Evolutionary conservation across 1,140 invertebrate species (phyloP).

Genomic region (Drosophila lini): DNA sequence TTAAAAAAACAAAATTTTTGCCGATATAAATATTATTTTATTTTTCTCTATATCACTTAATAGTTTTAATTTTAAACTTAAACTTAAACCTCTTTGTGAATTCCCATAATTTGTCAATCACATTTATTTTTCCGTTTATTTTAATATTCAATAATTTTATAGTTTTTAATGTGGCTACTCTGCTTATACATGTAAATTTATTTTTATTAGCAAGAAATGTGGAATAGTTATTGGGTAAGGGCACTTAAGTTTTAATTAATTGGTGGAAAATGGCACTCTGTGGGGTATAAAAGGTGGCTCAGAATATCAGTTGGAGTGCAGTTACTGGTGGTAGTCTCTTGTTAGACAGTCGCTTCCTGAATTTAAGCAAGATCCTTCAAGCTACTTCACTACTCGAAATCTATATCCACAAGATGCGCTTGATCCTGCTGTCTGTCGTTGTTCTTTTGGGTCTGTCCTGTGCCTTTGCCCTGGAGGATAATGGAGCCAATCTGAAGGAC

Average conservation of each 20-base stretch:
- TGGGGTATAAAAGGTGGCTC: conserved; percentile 45
- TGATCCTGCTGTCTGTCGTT: conserved; percentile 34
- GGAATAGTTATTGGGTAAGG: conserved; percentile 5
- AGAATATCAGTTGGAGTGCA: not conserved
- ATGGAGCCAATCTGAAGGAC: conserved; percentile 9
- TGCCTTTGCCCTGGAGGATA: conserved; percentile 16
- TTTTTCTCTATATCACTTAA: too few species aligned
- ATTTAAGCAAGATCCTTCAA: not conserved
- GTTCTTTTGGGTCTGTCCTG: conserved; percentile 34
- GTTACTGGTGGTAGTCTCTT: conserved; percentile 44
- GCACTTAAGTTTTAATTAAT: conserved; percentile 46
- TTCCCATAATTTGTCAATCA: not conserved
- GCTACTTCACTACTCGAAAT: conserved; percentile 1
- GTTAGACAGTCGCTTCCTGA: conserved; percentile 18
- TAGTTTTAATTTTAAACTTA: too few species aligned
- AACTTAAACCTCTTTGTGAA: too few species aligned
- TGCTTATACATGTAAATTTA: conserved; percentile 9
- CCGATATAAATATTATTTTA: too few species aligned
- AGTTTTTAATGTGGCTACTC: not conserved
- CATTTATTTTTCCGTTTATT: not conserved
- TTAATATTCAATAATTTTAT: not conserved
- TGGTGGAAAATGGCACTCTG: conserved; percentile 21
- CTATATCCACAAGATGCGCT: conserved; percentile 38
- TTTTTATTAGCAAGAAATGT: not conserved
- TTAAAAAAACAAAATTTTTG: too few species aligned